These are phyloP conservation scores for Stegastes partitus DNA, from an alignment of 2,113 vertebrate genomes.

Conservation along the genomic window DNA sequence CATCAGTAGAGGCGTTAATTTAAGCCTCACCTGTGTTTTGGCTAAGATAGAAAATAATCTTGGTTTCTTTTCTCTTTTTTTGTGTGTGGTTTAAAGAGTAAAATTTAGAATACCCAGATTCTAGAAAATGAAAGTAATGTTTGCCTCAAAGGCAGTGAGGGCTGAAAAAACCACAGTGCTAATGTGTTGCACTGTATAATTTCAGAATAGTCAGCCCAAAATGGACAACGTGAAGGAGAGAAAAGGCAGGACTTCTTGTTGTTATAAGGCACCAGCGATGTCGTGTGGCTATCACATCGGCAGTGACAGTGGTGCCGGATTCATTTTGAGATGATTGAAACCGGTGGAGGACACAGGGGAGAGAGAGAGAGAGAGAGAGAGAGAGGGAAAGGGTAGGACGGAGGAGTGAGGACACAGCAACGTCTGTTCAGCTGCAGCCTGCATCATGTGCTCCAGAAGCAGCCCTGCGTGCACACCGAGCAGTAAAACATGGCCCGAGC, in stretches of 20 bases:
- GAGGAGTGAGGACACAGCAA: constrained; percentile 15
- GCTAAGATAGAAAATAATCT: neutral
- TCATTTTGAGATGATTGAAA: constrained; percentile 59
- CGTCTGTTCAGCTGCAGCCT: constrained; percentile 36
- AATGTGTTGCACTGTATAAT: constrained; percentile 48
- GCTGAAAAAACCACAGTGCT: constrained; percentile 41
- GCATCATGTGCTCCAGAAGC: constrained; percentile 62
- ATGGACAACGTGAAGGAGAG: constrained; percentile 66
- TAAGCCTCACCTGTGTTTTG: neutral
- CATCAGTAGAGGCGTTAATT: neutral
- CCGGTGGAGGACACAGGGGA: constrained; percentile 14
- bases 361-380: constrained; percentile 13
- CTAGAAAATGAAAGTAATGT: constrained; percentile 5
- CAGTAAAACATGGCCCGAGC: constrained; percentile 52
- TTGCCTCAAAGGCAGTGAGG: constrained; percentile 1
- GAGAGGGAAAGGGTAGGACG: neutral
- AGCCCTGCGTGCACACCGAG: constrained; percentile 58
- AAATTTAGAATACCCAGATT: neutral
- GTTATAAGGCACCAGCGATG: constrained; percentile 78
- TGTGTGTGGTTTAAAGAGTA: neutral
- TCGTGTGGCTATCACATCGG: constrained; percentile 67
- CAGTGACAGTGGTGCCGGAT: constrained; percentile 62
- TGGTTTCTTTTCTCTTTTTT: neutral
- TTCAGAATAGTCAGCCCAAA: constrained; percentile 45
- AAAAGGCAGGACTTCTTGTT: constrained; percentile 67